phyloP scores from a whole-genome alignment of 2,888 invertebrate species.

The Griposia aprilina region DNA sequence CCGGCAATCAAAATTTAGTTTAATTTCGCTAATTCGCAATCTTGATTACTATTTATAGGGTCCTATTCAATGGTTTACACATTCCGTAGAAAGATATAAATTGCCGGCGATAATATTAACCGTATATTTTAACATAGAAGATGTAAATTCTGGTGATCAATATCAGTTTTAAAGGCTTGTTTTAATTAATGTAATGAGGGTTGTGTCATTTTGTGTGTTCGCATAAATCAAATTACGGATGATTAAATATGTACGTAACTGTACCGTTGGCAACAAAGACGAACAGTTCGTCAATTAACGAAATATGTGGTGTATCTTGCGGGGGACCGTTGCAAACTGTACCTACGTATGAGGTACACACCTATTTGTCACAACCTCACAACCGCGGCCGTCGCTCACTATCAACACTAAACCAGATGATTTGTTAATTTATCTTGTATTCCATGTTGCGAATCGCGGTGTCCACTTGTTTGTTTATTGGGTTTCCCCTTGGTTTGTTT shows the following conservation, averaged over 20 bases:
- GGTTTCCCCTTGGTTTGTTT: slow-evolving; percentile 37
- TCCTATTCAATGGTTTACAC: slow-evolving; percentile 52
- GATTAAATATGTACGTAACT: slow-evolving; percentile 76
- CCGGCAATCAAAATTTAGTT: slow-evolving; percentile 57
- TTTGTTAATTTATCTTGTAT: slow-evolving; percentile 55
- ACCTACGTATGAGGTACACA: slow-evolving; percentile 63
- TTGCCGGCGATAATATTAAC: slow-evolving; percentile 58
- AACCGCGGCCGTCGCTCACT: slow-evolving; percentile 32
- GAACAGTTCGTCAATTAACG: slow-evolving; percentile 82
- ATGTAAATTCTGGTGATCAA: slow-evolving; percentile 66
- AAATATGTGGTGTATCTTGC: slow-evolving; percentile 76
- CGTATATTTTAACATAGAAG: slow-evolving; percentile 56
- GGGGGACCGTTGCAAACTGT: slow-evolving; percentile 68
- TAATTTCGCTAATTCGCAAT: slow-evolving; percentile 51
- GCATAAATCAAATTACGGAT: slow-evolving; percentile 76
- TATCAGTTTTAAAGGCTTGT: slow-evolving; percentile 56
- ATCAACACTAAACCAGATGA: slow-evolving; percentile 59
- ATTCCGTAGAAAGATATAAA: slow-evolving; percentile 67
- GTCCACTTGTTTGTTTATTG: slow-evolving; percentile 41
- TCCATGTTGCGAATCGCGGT: slow-evolving; percentile 31
- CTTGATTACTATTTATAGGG: slow-evolving; percentile 65
- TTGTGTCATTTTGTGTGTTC: slow-evolving; percentile 72
- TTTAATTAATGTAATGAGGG: slow-evolving; percentile 67
- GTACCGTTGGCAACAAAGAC: slow-evolving; percentile 70
- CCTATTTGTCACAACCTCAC: slow-evolving; percentile 65